Evolutionary conservation across 2,113 vertebrate species (phyloP), one percentile per base, ranked within the genome.

Genomic region (Alethe castanea): DNA sequence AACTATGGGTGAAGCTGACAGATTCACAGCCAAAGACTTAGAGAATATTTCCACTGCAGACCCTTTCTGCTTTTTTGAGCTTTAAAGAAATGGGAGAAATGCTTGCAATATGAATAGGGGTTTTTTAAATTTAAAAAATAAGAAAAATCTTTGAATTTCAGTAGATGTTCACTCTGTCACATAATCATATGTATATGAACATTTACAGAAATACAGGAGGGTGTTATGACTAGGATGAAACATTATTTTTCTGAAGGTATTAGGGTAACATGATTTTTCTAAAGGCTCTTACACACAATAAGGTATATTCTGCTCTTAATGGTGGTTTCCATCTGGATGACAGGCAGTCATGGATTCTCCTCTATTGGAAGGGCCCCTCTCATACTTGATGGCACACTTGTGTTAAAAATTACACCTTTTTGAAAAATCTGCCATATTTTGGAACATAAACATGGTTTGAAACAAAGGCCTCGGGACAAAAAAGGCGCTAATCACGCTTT

Each of bases 61-160:
- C 5, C n/a, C 29, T 56, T 38, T 60, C n/a, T 59, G 74, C n/a
- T 83, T 74, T 71, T 67, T 53, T 48, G 44, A 60, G 33, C 24
- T 73, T 91, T 81, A 72, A 88, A n/a, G 23, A 29, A 47, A 29
- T 42, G 44, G 20, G 45, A 80, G 12, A 93, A 92, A 59, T 33
- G 1, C 2, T 45, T 61, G 9, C 25, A 73, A 38, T 24, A 35
- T 0, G 2, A 69, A 72, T 7, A 42, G 24, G 8, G 2, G 0
- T 16, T 42, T 88, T 50, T 14, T 10, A 44, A 13, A 48, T 57
- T 47, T 36, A 3, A 40, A 81, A 76, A 1, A 12, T 15, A 20
- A 71, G 0, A 69, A n/a, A 52, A 1, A 36, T 64, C 17, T 3
- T 36, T 60, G 44, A 67, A 74, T 93, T 81, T 52, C 19, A 53